These are phyloP conservation scores for Erebia palarica DNA, from an alignment of 2,888 invertebrate species.

Conservation along the genomic window DNA sequence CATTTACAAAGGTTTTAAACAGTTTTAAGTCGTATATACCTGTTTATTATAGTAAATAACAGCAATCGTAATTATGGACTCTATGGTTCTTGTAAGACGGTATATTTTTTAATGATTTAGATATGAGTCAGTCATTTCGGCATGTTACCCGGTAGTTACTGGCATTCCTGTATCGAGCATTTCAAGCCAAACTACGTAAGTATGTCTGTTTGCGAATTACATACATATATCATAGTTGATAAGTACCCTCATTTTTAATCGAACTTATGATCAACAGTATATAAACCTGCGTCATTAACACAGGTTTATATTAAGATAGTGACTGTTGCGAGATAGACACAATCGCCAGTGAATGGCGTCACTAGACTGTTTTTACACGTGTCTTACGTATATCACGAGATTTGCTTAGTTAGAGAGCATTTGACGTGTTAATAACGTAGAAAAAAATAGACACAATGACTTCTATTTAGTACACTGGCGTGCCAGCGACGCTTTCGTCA, in stretches of 20 bases:
- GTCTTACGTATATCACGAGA: too few species aligned
- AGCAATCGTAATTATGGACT: slow-evolving; percentile 4
- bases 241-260: slow-evolving; percentile 12
- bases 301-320: neutral
- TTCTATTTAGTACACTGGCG: too few species aligned
- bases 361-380: too few species aligned
- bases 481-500: too few species aligned
- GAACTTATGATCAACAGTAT: neutral
- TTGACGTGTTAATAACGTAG: too few species aligned
- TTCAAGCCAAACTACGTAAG: slow-evolving; percentile 32
- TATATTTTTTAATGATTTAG: slow-evolving; percentile 18
- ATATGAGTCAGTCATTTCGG: slow-evolving; percentile 33
- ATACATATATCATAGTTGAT: slow-evolving; percentile 9
- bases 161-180: slow-evolving; percentile 41
- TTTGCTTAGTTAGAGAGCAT: too few species aligned
- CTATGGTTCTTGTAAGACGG: neutral
- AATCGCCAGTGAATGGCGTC: too few species aligned
- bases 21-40: neutral
- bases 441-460: too few species aligned
- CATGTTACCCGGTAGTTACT: slow-evolving; percentile 31
- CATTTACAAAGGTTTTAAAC: slow-evolving; percentile 2
- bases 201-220: slow-evolving; percentile 21
- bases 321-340: neutral
- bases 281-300: neutral
- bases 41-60: neutral